Evolutionary conservation across 2,113 vertebrate genomes (phyloP), one percentile per base, ranked within the genome.

Genomic region (Phoxinus phoxinus): DNA sequence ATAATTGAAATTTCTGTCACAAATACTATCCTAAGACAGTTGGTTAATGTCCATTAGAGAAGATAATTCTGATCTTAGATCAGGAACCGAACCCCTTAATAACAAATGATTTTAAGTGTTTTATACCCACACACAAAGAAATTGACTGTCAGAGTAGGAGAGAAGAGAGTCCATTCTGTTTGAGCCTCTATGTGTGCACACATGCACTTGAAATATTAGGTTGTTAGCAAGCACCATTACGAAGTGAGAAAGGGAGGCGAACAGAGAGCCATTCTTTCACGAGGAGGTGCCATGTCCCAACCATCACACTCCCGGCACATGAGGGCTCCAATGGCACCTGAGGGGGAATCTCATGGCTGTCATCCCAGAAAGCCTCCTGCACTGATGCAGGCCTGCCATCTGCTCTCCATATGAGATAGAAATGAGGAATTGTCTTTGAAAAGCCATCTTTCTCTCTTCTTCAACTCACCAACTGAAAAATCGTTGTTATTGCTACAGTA

Each of bases 301-400:
- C 92, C 92, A 93, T 94, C 93, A 93, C 90, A 93, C 92, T 92
- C 87, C 85, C 86, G 84, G 91, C 91, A 92, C 92, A 93, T 91
- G 92, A 92, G 93, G 93, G 89, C 89, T 93, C 91, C 92, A 92
- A 93, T 92, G 92, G 93, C 93, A 95, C 94, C 95, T 94, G 93
- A 95, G 94, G 95, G 94, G 92, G 92, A 92, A 93, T 94, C 92
- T 93, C 91, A 92, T 94, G 95, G 95, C 95, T 93, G 93, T 93
- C 93, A 90, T 95, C 94, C 93, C 93, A 94, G 94, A 94, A 95
- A 93, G 90, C 92, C 93, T 93, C 91, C 92, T 90, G 91, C 92
- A 92, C 91, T 91, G 94, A 94, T 91, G 92, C 93, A 92, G 92
- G 91, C 93, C 91, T 90, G 91, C 94, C 95, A 95, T 95, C 95